These are phyloP conservation scores for Mus spicilegus DNA, from an alignment of 2,113 vertebrate genomes.

Conservation along the genomic window DNA sequence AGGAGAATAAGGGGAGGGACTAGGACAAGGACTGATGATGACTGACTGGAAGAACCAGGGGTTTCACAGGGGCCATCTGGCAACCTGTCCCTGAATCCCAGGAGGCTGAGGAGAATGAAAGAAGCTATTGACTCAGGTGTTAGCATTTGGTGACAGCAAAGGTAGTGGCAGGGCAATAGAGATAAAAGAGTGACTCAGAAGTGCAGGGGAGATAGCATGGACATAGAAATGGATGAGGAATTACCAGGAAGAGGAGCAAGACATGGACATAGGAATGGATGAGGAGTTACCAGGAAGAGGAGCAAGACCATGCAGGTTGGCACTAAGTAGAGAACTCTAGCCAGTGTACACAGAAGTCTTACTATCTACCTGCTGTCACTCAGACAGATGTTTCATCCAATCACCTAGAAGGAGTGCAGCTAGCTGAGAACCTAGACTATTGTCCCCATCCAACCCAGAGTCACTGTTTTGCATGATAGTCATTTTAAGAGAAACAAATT, in stretches of 20 bases:
- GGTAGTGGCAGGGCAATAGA: not conserved
- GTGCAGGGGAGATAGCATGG: not conserved
- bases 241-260: no score
- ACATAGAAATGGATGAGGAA: no score
- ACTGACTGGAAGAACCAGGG: not conserved
- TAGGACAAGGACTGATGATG: not conserved
- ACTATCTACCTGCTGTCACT: not conserved
- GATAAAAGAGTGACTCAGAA: not conserved
- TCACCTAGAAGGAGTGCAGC: not conserved
- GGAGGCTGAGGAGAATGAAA: not conserved
- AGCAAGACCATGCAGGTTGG: not conserved
- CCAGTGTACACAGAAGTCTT: not conserved
- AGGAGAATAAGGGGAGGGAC: no score
- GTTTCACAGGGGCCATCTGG: not conserved
- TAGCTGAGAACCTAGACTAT: not conserved
- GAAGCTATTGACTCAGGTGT: not conserved
- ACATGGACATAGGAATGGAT: no score
- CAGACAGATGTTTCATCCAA: no score
- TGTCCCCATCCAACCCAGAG: not conserved
- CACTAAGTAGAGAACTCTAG: not conserved
- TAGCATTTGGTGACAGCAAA: no score
- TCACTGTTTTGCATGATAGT: no score
- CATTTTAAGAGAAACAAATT: not conserved
- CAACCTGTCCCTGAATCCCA: not conserved
- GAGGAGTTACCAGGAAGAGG: no score